Conservation (phyloP, 2,888 invertebrate genomes). For the Julus scandinavius region DNA sequence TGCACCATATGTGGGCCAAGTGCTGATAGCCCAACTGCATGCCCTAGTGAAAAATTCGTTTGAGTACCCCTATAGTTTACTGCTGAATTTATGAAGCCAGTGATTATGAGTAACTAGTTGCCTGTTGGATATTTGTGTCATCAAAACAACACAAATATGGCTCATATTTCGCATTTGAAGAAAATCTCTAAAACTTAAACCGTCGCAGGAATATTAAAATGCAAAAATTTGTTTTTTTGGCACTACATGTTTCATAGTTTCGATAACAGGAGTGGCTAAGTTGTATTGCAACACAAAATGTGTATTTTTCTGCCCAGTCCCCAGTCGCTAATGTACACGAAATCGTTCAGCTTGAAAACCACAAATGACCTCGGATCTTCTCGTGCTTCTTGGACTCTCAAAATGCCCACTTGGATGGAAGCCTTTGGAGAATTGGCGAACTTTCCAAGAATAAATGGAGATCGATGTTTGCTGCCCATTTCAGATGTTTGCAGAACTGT, state of each 20-base stretch:
- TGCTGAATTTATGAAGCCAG: not conserved
- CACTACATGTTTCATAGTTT: too few relatives aligned
- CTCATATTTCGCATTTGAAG: not conserved
- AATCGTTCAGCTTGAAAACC: not conserved
- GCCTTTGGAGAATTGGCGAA: not conserved
- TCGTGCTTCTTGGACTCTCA: not conserved
- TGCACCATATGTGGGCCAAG: too few relatives aligned
- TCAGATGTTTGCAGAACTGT: slow-evolving; percentile 32
- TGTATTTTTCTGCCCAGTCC: not conserved
- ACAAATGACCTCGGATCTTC: not conserved
- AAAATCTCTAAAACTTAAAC: not conserved
- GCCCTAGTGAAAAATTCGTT: too few relatives aligned
- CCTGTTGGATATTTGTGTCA: not conserved
- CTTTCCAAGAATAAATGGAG: not conserved
- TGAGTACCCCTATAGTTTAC: too few relatives aligned
- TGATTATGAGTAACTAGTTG: not conserved
- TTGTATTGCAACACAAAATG: too few relatives aligned
- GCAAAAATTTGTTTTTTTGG: too few relatives aligned
- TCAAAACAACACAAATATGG: not conserved
- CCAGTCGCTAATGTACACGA: not conserved
- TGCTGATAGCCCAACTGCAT: too few relatives aligned
- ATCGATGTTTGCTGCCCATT: not conserved
- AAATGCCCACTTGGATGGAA: not conserved
- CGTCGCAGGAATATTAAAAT: too few relatives aligned
- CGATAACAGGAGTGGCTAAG: too few relatives aligned